Base-by-base conservation (phyloP, 2,797 vertebrate species). In the Heteromormyrus szaboi region DNA sequence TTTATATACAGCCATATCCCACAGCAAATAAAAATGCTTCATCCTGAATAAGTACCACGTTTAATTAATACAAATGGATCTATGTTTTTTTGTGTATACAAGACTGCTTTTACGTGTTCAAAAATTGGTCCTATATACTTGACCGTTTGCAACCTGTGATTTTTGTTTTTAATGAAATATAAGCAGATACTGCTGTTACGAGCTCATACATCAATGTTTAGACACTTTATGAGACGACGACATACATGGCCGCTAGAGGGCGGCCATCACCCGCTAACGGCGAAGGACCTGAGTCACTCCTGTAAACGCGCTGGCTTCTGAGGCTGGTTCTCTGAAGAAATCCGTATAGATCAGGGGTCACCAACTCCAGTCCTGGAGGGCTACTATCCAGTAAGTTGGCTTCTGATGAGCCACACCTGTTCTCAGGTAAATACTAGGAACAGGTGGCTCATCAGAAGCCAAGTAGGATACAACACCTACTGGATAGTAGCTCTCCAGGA, bases 71-170 rank as follows among this genome's bases (percentile, higher is more conserved):
- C n/a, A 29, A 85, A 85, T 72, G 29, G 29, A 72, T 72, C 29
- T 72, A 17, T 12, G 65, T 11, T 0, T 14, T 65, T 65, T 68
- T 68, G 11, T 68, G 25, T 33, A 14, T 68, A 37, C 25, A 33
- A 68, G 29, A 68, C 65, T 68, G 29, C 4, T 68, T 33, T 68
- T 72, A 72, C 12, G 12, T 12, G 65, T 29, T 68, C 4, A 41
- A n/a, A 46, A 37, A 59, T 37, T 88, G 59, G 46, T 88, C 83
- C 87, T 90, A 41, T 50, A 72, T 89, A 91, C 86, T 89, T 89
- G 90, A 91, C 88, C 86, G 81, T 89, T 89, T 89, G 53, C 89
- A 87, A 89, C 85, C 76, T 89, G 87, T 91, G 90, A 90, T 51
- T 90, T 88, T 88, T 83, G 4, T 56, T 37, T 33, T 86, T 56